These are phyloP conservation scores for Apogon hyalosoma DNA, from an alignment of 2,797 vertebrate genomes.

Conservation along the genomic window DNA sequence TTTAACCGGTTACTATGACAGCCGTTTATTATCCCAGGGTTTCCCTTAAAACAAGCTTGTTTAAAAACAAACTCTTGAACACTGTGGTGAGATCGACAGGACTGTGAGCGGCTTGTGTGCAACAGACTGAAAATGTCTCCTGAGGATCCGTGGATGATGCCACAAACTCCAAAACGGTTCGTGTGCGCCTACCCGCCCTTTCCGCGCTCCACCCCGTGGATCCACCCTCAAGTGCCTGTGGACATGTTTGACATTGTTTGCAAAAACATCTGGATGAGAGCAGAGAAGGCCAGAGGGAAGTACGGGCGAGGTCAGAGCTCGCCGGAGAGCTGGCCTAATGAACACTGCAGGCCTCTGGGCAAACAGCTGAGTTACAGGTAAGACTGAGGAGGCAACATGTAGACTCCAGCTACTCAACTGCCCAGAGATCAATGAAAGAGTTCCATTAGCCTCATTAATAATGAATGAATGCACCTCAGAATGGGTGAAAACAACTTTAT, in stretches of 20 bases:
- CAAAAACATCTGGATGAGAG: constrained; percentile 81
- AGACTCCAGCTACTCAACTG: background rate
- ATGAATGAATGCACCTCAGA: too few species aligned
- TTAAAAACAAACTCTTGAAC: background rate
- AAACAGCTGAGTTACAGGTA: constrained; percentile 17
- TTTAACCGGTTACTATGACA: constrained; percentile 53
- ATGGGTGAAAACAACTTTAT: too few species aligned
- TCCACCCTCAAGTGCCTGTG: constrained; percentile 79
- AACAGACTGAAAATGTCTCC: background rate
- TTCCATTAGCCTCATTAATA: too few species aligned
- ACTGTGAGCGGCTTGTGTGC: too few species aligned
- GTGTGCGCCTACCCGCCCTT: constrained; percentile 79
- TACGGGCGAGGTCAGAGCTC: background rate
- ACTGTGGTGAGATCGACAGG: too few species aligned
- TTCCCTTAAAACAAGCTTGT: constrained; percentile 6
- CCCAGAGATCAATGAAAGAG: too few species aligned
- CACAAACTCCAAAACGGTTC: constrained; percentile 17
- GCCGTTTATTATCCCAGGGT: background rate
- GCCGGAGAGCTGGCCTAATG: background rate
- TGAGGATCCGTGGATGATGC: constrained; percentile 8
- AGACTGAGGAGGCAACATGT: background rate
- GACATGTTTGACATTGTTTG: constrained; percentile 85
- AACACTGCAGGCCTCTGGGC: background rate
- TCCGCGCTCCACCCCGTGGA: constrained; percentile 84
- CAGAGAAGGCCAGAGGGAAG: constrained; percentile 47